Evolutionary conservation across 1,140 invertebrate species (phyloP).

Genomic region (Temnothorax nylanderi): DNA sequence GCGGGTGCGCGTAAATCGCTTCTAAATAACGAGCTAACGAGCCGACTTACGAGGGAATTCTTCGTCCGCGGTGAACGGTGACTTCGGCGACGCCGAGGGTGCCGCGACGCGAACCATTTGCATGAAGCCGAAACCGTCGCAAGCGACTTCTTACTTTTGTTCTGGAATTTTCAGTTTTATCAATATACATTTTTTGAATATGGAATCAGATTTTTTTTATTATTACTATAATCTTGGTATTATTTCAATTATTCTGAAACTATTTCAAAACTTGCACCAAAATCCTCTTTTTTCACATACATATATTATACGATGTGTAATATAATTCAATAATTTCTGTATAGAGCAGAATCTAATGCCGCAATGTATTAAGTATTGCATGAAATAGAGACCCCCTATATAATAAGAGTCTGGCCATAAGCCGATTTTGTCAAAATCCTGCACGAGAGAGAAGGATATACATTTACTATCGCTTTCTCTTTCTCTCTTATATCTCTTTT

Average conservation of each 20-base stretch:
- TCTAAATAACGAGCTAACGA: constrained; percentile 82
- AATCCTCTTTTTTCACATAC: not conserved
- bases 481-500: no score
- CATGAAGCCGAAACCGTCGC: constrained; percentile 51
- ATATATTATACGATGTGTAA: no score
- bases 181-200: not conserved
- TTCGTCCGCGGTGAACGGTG: constrained; percentile 46
- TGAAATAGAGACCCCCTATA: not conserved
- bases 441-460: no score
- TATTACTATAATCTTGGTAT: not conserved
- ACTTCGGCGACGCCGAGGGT: constrained; percentile 22
- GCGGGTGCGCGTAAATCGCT: constrained; percentile 71
- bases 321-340: not conserved
- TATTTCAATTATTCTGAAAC: not conserved
- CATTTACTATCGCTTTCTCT: no score
- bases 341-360: not conserved
- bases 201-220: not conserved
- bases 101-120: constrained; percentile 56
- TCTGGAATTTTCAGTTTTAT: not conserved
- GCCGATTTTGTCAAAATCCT: no score
- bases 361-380: not conserved
- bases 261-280: not conserved
- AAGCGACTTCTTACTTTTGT: constrained; percentile 28
- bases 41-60: constrained; percentile 76
- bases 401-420: no score